Evolutionary conservation across 2,797 vertebrate species (phyloP).

Genomic region (Alosa sapidissima): DNA sequence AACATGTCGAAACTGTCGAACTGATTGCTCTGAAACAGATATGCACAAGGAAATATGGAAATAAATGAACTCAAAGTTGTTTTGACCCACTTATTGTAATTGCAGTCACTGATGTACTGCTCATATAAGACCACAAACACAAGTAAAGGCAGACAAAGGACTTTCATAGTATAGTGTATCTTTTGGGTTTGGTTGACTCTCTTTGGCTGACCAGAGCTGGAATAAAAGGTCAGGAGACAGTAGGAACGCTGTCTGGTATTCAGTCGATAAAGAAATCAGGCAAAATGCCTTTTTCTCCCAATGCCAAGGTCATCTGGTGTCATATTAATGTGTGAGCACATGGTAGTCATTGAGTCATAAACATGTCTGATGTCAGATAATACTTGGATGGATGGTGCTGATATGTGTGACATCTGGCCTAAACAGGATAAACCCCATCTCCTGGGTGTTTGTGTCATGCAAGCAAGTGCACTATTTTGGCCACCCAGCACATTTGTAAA

Average conservation of each 20-base stretch:
- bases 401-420: background rate
- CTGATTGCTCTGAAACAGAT: background rate
- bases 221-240: background rate
- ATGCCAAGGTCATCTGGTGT: background rate
- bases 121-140: background rate
- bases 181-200: background rate
- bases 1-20: background rate
- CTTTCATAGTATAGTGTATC: background rate
- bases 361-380: background rate
- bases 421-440: background rate
- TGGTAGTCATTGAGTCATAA: background rate
- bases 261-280: background rate
- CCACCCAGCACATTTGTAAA: conserved; percentile 1
- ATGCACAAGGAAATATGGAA: background rate
- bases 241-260: background rate
- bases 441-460: background rate
- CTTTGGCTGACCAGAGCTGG: background rate
- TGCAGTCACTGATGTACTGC: background rate
- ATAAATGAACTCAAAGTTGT: background rate
- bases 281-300: background rate
- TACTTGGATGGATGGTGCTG: background rate
- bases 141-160: background rate
- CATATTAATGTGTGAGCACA: background rate
- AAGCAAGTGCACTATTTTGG: background rate
- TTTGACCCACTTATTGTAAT: background rate